These are phyloP conservation scores for Parotocinclus haroldoi DNA, from an alignment of 2,797 vertebrate species.

Conservation along the genomic window DNA sequence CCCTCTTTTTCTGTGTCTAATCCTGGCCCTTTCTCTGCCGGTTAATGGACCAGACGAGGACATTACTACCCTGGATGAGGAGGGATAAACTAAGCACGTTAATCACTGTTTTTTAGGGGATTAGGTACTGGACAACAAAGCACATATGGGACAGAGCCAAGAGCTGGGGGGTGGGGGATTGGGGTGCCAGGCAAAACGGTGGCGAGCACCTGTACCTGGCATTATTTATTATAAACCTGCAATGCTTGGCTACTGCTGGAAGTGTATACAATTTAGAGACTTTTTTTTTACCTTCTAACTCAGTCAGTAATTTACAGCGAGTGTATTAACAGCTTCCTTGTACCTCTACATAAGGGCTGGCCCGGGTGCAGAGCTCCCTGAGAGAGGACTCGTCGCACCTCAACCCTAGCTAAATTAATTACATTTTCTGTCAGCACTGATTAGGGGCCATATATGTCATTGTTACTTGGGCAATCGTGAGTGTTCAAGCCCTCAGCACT, in stretches of 20 bases:
- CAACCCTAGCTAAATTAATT: constrained; percentile 69
- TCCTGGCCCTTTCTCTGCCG: constrained; percentile 60
- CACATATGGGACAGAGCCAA: constrained; percentile 36
- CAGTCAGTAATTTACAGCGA: constrained; percentile 12
- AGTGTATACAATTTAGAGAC: neutral
- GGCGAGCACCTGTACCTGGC: constrained; percentile 3
- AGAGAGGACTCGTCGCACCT: constrained; percentile 54
- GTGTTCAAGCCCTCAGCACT: constrained; percentile 21
- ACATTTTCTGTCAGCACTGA: constrained; percentile 65
- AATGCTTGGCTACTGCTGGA: neutral
- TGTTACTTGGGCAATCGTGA: constrained; percentile 14
- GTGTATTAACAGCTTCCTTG: constrained; percentile 41
- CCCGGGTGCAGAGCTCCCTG: constrained; percentile 52
- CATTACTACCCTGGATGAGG: constrained; percentile 42
- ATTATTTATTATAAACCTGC: neutral
- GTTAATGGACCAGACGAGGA: constrained; percentile 58
- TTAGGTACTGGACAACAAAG: constrained; percentile 73
- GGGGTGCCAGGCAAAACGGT: constrained; percentile 22
- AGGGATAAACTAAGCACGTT: constrained; percentile 66
- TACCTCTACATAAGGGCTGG: constrained; percentile 50
- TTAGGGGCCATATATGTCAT: constrained; percentile 56
- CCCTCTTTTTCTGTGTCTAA: constrained; percentile 62
- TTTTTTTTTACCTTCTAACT: neutral
- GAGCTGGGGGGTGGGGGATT: constrained; percentile 42
- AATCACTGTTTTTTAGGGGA: constrained; percentile 75